A percentile compares a stretch with the other conserved stretches of the same genome.
These are phyloP conservation scores for Acronicta alni DNA, from an alignment of 2,888 invertebrate genomes.

Conservation along the genomic window DNA sequence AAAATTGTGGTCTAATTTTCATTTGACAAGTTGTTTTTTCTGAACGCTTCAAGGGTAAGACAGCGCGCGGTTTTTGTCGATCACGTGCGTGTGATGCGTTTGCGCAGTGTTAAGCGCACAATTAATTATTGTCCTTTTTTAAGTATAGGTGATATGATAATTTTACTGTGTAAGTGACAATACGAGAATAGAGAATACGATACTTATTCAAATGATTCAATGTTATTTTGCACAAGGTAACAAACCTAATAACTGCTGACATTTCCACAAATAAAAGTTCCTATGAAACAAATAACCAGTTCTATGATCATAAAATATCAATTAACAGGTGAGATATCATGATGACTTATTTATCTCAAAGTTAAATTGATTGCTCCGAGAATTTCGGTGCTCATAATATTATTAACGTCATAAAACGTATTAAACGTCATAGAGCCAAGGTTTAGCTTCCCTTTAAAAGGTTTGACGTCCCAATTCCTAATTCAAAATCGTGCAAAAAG, in stretches of 20 bases:
- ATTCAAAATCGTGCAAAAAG: no score
- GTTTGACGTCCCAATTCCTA: neutral
- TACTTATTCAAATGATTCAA: neutral
- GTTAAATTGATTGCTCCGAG: neutral
- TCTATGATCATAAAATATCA: conserved; percentile 12
- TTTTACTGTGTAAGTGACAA: no score
- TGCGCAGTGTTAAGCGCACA: conserved; percentile 39
- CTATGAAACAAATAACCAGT: conserved; percentile 12
- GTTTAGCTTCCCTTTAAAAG: neutral
- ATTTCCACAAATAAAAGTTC: conserved; percentile 9
- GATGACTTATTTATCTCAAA: conserved; percentile 15
- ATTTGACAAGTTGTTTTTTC: conserved; percentile 52
- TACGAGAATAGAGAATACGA: no score
- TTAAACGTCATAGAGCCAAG: no score
- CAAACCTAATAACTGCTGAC: conserved; percentile 1
- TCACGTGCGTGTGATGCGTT: conserved; percentile 71
- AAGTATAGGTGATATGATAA: neutral
- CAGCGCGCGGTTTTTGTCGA: conserved; percentile 62
- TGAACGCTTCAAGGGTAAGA: conserved; percentile 67
- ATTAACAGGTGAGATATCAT: conserved; percentile 24
- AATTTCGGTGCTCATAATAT: neutral
- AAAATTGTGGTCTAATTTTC: conserved; percentile 27
- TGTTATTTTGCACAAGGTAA: neutral
- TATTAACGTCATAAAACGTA: no score
- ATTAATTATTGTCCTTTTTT: conserved; percentile 4